A percentile compares a stretch with the other conserved stretches of the same genome.
Conservation (phyloP, 2,797 vertebrate species). For the Aplochiton taeniatus region DNA sequence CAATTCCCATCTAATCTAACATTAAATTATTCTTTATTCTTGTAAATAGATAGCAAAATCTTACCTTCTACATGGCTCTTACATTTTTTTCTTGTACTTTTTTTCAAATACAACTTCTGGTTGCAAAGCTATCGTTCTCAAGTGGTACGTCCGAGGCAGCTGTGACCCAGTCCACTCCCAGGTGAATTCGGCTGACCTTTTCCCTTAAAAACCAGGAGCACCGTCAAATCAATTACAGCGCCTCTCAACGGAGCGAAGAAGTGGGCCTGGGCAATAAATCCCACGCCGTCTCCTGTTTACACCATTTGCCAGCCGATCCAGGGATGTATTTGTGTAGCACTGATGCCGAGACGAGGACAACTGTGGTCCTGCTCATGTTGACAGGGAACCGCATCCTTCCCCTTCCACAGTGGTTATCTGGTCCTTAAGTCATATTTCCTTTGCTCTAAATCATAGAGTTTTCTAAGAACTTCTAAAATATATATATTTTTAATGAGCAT, state of each 20-base stretch:
- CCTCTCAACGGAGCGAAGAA: constrained; percentile 28
- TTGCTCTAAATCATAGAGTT: too few species aligned
- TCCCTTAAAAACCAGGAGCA: constrained; percentile 24
- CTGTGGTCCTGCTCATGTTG: too few species aligned
- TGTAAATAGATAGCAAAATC: too few species aligned
- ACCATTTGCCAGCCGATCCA: constrained; percentile 25
- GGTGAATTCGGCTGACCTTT: constrained; percentile 34
- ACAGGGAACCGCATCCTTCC: background rate
- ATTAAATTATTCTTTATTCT: too few species aligned
- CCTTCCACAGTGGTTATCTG: background rate
- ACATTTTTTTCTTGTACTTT: too few species aligned
- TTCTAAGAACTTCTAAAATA: too few species aligned
- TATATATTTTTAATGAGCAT: too few species aligned
- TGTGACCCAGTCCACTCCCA: constrained; percentile 12
- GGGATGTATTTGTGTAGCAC: constrained; percentile 5
- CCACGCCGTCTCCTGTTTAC: constrained; percentile 16
- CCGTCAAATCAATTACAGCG: constrained; percentile 38
- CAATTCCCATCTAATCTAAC: too few species aligned
- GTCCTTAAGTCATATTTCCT: too few species aligned
- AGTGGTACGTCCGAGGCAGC: background rate
- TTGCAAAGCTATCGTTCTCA: background rate
- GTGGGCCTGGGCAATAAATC: constrained; percentile 47
- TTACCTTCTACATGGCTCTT: too few species aligned
- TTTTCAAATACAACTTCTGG: background rate
- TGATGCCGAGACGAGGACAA: background rate